These are phyloP conservation scores for Drosophila mimetica DNA, from an alignment of 2,888 invertebrate genomes.

Conservation along the genomic window DNA sequence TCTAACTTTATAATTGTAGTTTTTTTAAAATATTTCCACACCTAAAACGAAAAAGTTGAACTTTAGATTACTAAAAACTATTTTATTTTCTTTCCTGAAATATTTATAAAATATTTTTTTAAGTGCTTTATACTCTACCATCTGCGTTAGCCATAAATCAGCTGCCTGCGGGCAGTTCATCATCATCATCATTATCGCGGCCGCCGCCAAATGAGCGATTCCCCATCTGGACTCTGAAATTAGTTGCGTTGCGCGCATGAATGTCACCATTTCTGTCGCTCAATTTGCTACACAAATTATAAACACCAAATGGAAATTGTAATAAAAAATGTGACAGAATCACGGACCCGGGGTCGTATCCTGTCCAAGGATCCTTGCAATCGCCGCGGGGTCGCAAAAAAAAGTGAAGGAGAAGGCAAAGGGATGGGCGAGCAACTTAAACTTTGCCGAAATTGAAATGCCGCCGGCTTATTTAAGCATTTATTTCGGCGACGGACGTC, in stretches of 20 bases:
- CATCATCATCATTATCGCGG: slow-evolving; percentile 53
- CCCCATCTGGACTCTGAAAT: slow-evolving; percentile 64
- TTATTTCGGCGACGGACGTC: slow-evolving; percentile 49
- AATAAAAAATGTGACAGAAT: slow-evolving; percentile 46
- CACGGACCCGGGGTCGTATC: slow-evolving; percentile 14
- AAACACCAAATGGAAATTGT: slow-evolving; percentile 69
- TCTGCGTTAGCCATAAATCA: slow-evolving; percentile 60
- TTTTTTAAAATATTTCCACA: no score
- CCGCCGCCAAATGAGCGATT: slow-evolving; percentile 38
- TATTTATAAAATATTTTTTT: neutral
- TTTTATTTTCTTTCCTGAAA: neutral
- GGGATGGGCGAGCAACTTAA: slow-evolving; percentile 39
- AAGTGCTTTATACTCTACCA: neutral
- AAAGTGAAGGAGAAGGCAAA: no score
- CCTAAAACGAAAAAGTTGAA: no score
- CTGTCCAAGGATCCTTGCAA: slow-evolving; percentile 8
- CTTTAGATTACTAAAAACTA: no score
- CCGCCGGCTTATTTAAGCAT: slow-evolving; percentile 71
- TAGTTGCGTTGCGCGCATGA: slow-evolving; percentile 58
- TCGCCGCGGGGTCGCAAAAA: slow-evolving; percentile 17
- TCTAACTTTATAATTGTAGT: no score
- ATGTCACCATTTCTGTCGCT: slow-evolving; percentile 63
- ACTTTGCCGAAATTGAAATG: slow-evolving; percentile 65
- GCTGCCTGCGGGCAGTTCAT: slow-evolving; percentile 67
- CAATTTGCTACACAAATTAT: slow-evolving; percentile 75